phyloP scores from a whole-genome alignment of 1,140 invertebrate genomes.

The Physella acuta region DNA sequence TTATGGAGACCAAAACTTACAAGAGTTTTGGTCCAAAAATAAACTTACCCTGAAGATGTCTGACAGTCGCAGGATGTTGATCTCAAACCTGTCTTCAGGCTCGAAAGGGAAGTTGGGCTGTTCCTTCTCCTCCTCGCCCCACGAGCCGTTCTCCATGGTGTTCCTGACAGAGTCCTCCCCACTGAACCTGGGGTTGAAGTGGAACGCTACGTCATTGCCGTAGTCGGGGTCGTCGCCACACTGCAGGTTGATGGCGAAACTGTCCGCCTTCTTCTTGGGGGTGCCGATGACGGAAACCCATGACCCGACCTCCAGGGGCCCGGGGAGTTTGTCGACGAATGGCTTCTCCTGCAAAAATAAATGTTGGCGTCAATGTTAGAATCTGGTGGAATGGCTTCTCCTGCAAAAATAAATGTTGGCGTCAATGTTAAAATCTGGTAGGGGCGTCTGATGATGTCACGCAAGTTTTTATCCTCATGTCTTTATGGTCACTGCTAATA shows the following conservation, averaged over 20 bases:
- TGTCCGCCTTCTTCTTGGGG: constrained; percentile 45
- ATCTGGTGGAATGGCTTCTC: constrained; percentile 35
- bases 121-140: constrained; percentile 73
- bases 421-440: too few relatives aligned
- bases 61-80: constrained; percentile 33
- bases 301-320: constrained; percentile 29
- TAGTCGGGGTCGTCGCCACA: constrained; percentile 65
- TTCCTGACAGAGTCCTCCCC: constrained; percentile 72
- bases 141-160: constrained; percentile 65
- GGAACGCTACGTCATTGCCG: constrained; percentile 75
- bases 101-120: constrained; percentile 70
- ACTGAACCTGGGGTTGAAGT: constrained; percentile 68
- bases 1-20: too few relatives aligned
- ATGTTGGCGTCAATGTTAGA: too few relatives aligned
- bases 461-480: too few relatives aligned
- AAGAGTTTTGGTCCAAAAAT: not conserved
- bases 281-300: constrained; percentile 41
- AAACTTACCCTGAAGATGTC: constrained; percentile 38
- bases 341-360: constrained; percentile 36
- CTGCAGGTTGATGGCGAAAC: constrained; percentile 72
- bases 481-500: too few relatives aligned
- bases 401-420: too few relatives aligned
- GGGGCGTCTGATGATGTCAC: too few relatives aligned
- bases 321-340: constrained; percentile 35
- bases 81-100: constrained; percentile 72